phyloP scores from a whole-genome alignment of 2,797 vertebrate species.

The Mastacembelus armatus region DNA sequence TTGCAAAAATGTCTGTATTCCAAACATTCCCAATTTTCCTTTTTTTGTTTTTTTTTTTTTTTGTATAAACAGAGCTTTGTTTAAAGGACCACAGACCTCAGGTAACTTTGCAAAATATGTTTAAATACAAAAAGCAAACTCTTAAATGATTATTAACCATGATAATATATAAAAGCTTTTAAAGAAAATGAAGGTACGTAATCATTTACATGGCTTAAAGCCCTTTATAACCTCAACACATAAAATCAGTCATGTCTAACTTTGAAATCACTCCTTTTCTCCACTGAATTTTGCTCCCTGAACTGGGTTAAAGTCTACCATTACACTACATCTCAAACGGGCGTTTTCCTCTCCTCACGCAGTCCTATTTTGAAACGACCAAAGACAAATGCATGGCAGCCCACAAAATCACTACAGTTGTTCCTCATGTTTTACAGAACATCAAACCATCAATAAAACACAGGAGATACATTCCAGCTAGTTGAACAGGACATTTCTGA shows the following conservation, averaged over 20 bases:
- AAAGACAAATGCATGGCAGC: constrained; percentile 74
- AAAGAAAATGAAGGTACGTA: neutral
- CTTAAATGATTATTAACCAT: neutral
- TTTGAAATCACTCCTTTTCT: constrained; percentile 18
- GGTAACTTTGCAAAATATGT: neutral
- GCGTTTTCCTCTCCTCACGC: constrained; percentile 23
- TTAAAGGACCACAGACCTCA: too few species aligned
- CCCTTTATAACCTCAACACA: constrained; percentile 3
- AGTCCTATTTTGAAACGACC: constrained; percentile 59
- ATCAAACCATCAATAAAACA: constrained; percentile 82
- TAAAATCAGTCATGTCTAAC: constrained; percentile 13
- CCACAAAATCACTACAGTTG: constrained; percentile 80
- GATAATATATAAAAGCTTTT: neutral
- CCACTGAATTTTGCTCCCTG: constrained; percentile 20
- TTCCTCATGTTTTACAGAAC: constrained; percentile 77
- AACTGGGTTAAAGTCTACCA: constrained; percentile 31
- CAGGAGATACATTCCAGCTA: constrained; percentile 78
- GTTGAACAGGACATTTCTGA: constrained; percentile 77
- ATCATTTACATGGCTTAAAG: constrained; percentile 2
- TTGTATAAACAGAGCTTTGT: neutral
- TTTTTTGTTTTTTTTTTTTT: neutral
- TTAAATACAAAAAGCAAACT: neutral
- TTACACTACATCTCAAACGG: constrained; percentile 40
- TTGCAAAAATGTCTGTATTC: neutral
- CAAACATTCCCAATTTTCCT: neutral